These are phyloP conservation scores for Priapulus caudatus DNA, from an alignment of 2,888 invertebrate species.

Conservation along the genomic window DNA sequence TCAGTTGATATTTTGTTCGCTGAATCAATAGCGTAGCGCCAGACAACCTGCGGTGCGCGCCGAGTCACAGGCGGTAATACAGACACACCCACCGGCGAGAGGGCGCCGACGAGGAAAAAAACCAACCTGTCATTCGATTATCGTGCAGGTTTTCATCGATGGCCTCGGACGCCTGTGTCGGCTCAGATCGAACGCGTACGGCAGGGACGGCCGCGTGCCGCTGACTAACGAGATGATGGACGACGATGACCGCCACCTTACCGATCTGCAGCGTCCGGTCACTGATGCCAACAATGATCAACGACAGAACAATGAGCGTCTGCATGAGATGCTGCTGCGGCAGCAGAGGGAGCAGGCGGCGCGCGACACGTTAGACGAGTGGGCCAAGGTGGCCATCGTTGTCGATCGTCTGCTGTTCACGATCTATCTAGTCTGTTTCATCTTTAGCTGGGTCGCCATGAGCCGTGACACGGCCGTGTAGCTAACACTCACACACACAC, in stretches of 20 bases:
- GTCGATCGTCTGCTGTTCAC: background rate
- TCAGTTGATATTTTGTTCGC: too few relatives aligned
- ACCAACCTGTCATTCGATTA: too few relatives aligned
- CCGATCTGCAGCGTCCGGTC: too few relatives aligned
- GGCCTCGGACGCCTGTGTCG: background rate
- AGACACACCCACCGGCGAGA: too few relatives aligned
- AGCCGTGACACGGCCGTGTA: slow-evolving; percentile 81
- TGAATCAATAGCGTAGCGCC: too few relatives aligned
- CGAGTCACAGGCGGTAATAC: too few relatives aligned
- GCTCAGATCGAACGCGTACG: background rate
- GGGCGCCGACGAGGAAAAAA: too few relatives aligned
- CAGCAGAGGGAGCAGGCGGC: background rate
- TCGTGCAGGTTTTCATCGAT: too few relatives aligned
- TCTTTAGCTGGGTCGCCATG: background rate
- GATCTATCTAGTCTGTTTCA: background rate
- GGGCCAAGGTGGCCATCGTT: background rate
- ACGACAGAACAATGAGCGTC: background rate
- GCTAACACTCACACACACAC: slow-evolving; percentile 83
- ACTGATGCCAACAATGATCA: background rate
- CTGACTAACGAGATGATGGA: background rate
- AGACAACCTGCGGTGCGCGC: too few relatives aligned
- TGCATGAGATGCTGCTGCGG: background rate
- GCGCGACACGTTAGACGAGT: background rate
- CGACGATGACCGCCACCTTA: too few relatives aligned
- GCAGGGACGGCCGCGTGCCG: background rate